Evolutionary conservation across 2,888 invertebrate genomes (phyloP).

Genomic region (Drosophila niveifrons): DNA sequence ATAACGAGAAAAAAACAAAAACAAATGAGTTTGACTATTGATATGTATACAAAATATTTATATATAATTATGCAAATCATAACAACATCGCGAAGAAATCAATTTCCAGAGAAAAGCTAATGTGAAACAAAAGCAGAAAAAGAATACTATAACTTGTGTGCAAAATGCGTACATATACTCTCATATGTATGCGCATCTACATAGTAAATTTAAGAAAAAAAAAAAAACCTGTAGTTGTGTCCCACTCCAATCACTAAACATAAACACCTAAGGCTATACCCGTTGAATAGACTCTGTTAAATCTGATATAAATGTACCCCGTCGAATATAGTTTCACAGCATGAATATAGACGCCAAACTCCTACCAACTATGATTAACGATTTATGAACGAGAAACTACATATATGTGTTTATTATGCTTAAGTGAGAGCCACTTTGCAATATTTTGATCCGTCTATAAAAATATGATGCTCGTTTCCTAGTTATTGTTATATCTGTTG

Average conservation of each 20-base stretch:
- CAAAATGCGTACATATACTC: slow-evolving; percentile 50
- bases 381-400: slow-evolving; percentile 13
- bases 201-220: slow-evolving; percentile 60
- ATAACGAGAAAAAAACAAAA: slow-evolving; percentile 43
- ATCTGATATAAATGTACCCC: slow-evolving; percentile 38
- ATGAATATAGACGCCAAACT: slow-evolving; percentile 52
- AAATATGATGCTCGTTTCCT: slow-evolving; percentile 35
- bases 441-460: slow-evolving; percentile 69
- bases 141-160: slow-evolving; percentile 56
- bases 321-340: slow-evolving; percentile 22
- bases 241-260: slow-evolving; percentile 67
- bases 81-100: slow-evolving; percentile 21
- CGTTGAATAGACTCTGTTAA: slow-evolving; percentile 49
- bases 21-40: slow-evolving; percentile 73
- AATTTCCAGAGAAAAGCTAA: slow-evolving; percentile 64
- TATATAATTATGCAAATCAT: slow-evolving; percentile 54
- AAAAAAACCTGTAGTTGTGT: slow-evolving; percentile 73
- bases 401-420: slow-evolving; percentile 47
- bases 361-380: slow-evolving; percentile 37
- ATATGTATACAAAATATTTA: slow-evolving; percentile 74
- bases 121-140: slow-evolving; percentile 27
- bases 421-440: slow-evolving; percentile 59
- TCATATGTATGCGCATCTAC: slow-evolving; percentile 28
- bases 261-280: slow-evolving; percentile 42
- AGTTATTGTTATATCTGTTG: slow-evolving; percentile 47